phyloP scores from a whole-genome alignment of 2,113 vertebrate species.

The Corythoichthys haematopterus region DNA sequence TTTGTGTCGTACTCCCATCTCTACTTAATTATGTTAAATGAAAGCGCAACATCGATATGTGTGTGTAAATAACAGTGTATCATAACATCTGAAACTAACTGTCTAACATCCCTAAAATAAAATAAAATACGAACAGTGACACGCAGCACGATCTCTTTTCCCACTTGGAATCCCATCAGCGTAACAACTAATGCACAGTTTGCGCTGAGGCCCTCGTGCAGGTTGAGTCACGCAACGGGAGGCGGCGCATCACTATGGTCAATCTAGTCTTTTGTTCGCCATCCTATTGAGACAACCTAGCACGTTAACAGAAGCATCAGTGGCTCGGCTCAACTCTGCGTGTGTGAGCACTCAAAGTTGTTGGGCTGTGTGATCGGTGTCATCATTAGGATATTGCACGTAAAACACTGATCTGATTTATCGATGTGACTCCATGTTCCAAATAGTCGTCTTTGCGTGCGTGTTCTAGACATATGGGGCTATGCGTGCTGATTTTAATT shows the following conservation, averaged over 20 bases:
- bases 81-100: neutral
- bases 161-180: constrained; percentile 70
- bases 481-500: constrained; percentile 1
- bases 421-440: neutral
- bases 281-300: constrained; percentile 56
- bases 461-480: neutral
- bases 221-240: constrained; percentile 81
- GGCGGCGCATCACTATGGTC: constrained; percentile 74
- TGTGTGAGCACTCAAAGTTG: constrained; percentile 1
- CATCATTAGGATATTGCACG: constrained; percentile 19
- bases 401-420: constrained; percentile 28
- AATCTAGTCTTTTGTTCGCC: constrained; percentile 67
- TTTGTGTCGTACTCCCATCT: neutral
- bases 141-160: constrained; percentile 38
- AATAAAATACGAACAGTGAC: neutral
- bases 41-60: neutral
- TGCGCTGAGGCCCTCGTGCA: constrained; percentile 66
- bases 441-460: neutral
- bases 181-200: constrained; percentile 64
- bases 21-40: neutral
- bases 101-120: neutral
- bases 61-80: neutral
- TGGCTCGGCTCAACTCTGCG: constrained; percentile 15
- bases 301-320: constrained; percentile 54
- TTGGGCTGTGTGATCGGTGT: constrained; percentile 17